A percentile compares a stretch with the other conserved stretches of the same genome.
Evolutionary conservation across 2,113 vertebrate genomes (phyloP).

Genomic region (Galbula dea): DNA sequence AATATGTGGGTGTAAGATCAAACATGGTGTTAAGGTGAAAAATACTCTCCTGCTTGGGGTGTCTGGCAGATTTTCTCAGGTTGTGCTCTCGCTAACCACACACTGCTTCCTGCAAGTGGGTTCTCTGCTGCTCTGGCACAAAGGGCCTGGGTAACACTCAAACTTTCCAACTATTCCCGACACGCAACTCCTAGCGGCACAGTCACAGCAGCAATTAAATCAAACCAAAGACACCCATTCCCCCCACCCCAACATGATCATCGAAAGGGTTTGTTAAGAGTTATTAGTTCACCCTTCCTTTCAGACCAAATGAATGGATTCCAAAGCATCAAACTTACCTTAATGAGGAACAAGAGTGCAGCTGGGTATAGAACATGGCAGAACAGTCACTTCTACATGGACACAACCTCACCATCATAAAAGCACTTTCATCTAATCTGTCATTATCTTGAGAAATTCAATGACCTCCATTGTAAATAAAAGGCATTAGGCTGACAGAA

Average conservation of each 20-base stretch:
- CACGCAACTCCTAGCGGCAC: background rate
- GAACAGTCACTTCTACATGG: conserved; percentile 62
- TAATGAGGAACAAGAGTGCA: conserved; percentile 67
- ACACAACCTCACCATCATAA: conserved; percentile 64
- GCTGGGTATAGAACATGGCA: conserved; percentile 65
- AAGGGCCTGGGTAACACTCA: background rate
- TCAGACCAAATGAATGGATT: conserved; percentile 55
- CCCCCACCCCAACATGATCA: background rate
- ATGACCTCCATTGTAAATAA: conserved; percentile 58
- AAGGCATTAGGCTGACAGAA: conserved; percentile 61
- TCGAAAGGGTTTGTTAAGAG: conserved; percentile 21
- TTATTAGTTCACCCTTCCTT: conserved; percentile 60
- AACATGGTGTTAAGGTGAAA: background rate
- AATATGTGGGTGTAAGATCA: background rate
- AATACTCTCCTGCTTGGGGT: background rate
- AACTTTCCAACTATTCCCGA: background rate
- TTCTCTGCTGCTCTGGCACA: background rate
- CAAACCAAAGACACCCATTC: background rate
- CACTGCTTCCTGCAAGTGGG: background rate
- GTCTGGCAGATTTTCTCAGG: background rate
- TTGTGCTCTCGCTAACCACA: background rate
- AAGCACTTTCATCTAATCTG: conserved; percentile 65
- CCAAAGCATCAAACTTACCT: conserved; percentile 70
- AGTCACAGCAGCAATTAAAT: conserved; percentile 15
- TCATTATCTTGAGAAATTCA: conserved; percentile 63